Evolutionary conservation across 2,888 invertebrate genomes (phyloP).

Genomic region (Temnothorax ravouxi): DNA sequence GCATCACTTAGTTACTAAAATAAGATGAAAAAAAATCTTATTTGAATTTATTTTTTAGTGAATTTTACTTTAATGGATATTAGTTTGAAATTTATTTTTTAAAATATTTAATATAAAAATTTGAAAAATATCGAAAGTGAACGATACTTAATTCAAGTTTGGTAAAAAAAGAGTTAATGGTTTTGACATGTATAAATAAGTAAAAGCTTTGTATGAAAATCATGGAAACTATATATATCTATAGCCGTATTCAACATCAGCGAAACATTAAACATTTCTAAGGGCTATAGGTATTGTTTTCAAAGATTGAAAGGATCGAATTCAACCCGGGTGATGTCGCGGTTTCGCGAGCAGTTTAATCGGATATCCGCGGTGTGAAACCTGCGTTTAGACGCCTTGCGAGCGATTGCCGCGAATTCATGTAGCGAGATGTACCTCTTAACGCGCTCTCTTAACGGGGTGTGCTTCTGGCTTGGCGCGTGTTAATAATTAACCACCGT

Average conservation of each 20-base stretch:
- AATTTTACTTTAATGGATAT: neutral
- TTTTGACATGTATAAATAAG: neutral
- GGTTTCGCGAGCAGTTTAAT: conserved; percentile 67
- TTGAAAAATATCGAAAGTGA: neutral
- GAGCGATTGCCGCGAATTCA: conserved; percentile 56
- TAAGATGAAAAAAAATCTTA: neutral
- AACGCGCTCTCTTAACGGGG: conserved; percentile 71
- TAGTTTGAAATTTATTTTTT: neutral
- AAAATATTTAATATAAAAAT: neutral
- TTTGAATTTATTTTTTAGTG: neutral
- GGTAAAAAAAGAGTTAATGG: neutral
- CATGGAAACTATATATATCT: neutral
- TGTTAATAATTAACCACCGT: conserved; percentile 82
- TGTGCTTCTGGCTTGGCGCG: conserved; percentile 71
- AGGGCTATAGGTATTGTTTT: conserved; percentile 7
- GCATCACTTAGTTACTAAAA: neutral
- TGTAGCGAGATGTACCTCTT: conserved; percentile 37
- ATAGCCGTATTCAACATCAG: neutral
- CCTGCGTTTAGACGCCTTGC: conserved; percentile 73
- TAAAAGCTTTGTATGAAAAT: neutral
- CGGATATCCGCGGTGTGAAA: conserved; percentile 68
- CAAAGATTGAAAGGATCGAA: conserved; percentile 36
- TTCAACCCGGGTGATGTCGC: conserved; percentile 47
- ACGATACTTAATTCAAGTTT: neutral
- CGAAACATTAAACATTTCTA: conserved; percentile 14